These are phyloP conservation scores for Anthoptus insignis DNA, from an alignment of 2,888 invertebrate genomes.

Conservation along the genomic window DNA sequence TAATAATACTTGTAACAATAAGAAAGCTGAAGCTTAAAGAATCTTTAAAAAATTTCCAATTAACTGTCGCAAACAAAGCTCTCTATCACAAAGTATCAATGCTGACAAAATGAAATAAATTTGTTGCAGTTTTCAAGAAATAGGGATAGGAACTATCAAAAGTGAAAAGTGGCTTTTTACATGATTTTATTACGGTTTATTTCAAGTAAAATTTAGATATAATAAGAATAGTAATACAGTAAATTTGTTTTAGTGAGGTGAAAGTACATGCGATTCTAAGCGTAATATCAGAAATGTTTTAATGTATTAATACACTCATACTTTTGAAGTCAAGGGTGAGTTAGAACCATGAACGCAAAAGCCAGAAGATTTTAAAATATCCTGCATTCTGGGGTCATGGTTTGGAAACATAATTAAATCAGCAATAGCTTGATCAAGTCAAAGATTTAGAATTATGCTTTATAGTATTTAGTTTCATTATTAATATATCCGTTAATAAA, in stretches of 20 bases:
- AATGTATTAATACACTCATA: conserved; percentile 11
- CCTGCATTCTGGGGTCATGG: conserved; percentile 30
- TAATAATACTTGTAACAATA: conserved; percentile 18
- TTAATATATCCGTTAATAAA: background rate
- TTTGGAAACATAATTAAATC: background rate
- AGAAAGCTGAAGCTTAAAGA: conserved; percentile 27
- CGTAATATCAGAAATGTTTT: conserved; percentile 12
- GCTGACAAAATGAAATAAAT: conserved; percentile 29
- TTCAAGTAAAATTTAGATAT: conserved; percentile 20
- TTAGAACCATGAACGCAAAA: conserved; percentile 28
- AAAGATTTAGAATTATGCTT: conserved; percentile 20
- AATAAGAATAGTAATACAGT: background rate
- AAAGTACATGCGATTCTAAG: conserved; percentile 30
- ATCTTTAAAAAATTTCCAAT: conserved; percentile 26
- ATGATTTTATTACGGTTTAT: conserved; percentile 7
- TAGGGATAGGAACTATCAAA: conserved; percentile 23
- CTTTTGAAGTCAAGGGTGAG: background rate
- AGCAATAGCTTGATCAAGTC: background rate
- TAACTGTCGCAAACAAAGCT: conserved; percentile 27
- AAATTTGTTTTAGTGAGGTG: conserved; percentile 24
- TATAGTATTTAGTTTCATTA: background rate
- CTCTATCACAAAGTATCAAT: conserved; percentile 25
- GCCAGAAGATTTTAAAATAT: background rate
- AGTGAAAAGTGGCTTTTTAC: conserved; percentile 23
- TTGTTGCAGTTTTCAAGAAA: conserved; percentile 22